Conservation (phyloP, 1,140 invertebrate species). For the Ips nitidus region DNA sequence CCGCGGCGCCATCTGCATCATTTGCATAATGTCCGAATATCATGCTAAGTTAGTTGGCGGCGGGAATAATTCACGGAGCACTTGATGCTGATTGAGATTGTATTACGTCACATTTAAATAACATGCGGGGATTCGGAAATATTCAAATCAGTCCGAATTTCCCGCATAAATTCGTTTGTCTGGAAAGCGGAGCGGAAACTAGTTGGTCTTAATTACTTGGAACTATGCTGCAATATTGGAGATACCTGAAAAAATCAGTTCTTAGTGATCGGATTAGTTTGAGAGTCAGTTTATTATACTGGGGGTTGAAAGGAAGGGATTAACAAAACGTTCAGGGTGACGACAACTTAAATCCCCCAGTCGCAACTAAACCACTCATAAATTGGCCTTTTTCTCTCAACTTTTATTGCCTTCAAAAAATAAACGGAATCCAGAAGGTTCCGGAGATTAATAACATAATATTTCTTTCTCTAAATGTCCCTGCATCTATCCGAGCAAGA, state of each 20-base stretch:
- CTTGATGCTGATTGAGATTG: constrained; percentile 45
- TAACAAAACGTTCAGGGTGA: neutral
- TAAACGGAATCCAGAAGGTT: constrained; percentile 32
- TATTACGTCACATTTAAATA: constrained; percentile 44
- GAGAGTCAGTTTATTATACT: no score
- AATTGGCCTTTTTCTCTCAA: constrained; percentile 24
- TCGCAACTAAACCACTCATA: constrained; percentile 27
- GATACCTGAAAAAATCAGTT: no score
- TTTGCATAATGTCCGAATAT: constrained; percentile 46
- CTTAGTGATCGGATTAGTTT: no score
- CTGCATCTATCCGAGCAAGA: constrained; percentile 36
- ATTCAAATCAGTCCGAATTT: constrained; percentile 26
- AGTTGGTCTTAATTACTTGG: constrained; percentile 6
- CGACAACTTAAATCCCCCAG: constrained; percentile 12
- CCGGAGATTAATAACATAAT: constrained; percentile 37
- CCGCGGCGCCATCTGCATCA: constrained; percentile 41
- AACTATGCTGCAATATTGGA: neutral
- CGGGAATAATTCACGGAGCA: constrained; percentile 41
- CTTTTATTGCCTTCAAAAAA: constrained; percentile 29
- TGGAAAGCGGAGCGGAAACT: neutral
- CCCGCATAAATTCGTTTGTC: constrained; percentile 19
- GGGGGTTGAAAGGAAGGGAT: neutral
- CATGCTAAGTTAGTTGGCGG: constrained; percentile 41
- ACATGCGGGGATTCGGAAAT: constrained; percentile 31
- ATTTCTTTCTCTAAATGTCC: constrained; percentile 37